Base-by-base conservation (phyloP, 2,113 vertebrate genomes). In the Etheostoma spectabile region DNA sequence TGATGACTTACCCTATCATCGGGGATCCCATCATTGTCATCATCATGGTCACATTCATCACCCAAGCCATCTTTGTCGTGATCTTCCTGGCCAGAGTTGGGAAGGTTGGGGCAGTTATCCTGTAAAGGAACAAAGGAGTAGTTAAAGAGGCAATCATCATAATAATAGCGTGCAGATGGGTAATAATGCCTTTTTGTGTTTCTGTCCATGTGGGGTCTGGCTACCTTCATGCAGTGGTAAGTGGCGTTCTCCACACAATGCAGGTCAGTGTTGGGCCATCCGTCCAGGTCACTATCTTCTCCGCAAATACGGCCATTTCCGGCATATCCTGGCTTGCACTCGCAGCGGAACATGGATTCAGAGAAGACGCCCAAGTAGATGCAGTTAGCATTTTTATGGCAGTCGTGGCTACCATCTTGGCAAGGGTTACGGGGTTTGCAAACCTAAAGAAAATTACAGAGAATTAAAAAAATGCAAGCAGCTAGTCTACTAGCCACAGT, bases 21-120 rank as follows among this genome's bases (percentile, higher is more conserved):
- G 87, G 96, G 95, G 89, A 99, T 98, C 72, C 96, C 92, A 89
- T 99, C 98, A 46, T 99, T 97, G 70, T 99, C 98, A 73, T 99
- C 98, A 66, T 99, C 98, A 0, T 60, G 86, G 85, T 99, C 98
- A 88, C 98, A 99, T 90, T 98, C 98, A 89, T 99, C 98, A 18
- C 98, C 98, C 46, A 95, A 93, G 65, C 98, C 98, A 77, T 99
- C 98, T 89, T 97, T 99, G 94, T 99, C 98, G 6, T 99, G 96
- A 92, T 99, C 98, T 94, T 99, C 98, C 88, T 99, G 98, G 6
- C 98, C 98, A 27, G 98, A 99, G 93, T 99, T 99, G 80, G 98
- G 98, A 77, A 99, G 96, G 85, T 92, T 96, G 74, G 97, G 98
- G 85, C 98, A 99, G 76, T 99, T 99, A 91, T 99, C 98, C 98